Evolutionary conservation across 2,888 invertebrate genomes (phyloP).

Genomic region (Pseudococcus viburni): DNA sequence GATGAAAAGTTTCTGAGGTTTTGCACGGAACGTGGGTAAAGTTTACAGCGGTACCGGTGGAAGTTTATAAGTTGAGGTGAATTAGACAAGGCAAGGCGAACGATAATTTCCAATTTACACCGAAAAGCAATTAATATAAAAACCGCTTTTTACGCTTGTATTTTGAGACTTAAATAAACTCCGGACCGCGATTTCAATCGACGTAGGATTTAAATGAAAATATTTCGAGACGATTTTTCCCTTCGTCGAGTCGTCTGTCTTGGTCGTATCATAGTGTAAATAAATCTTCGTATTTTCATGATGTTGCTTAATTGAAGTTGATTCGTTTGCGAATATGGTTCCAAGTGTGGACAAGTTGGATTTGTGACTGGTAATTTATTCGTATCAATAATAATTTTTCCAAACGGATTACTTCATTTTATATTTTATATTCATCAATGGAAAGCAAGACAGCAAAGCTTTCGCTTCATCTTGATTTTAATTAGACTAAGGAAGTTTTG

Average conservation of each 20-base stretch:
- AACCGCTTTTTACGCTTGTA: conserved; percentile 26
- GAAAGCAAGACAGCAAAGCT: no score
- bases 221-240: background rate
- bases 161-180: background rate
- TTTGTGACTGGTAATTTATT: no score
- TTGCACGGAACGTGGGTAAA: background rate
- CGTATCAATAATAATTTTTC: no score
- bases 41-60: background rate
- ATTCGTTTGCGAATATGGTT: no score
- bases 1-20: background rate
- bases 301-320: no score
- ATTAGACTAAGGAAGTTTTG: no score
- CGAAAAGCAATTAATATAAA: conserved; percentile 49
- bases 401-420: no score
- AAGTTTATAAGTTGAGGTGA: conserved; percentile 18
- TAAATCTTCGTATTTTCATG: no score
- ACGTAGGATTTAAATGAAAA: background rate
- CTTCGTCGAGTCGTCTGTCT: background rate
- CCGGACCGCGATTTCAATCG: conserved; percentile 10
- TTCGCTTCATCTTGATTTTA: no score
- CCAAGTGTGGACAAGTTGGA: no score
- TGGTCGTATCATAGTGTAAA: background rate
- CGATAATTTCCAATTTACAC: conserved; percentile 33
- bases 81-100: background rate
- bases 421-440: no score